These are phyloP conservation scores for Zaprionus davidi DNA, from an alignment of 1,140 invertebrate genomes.

Conservation along the genomic window DNA sequence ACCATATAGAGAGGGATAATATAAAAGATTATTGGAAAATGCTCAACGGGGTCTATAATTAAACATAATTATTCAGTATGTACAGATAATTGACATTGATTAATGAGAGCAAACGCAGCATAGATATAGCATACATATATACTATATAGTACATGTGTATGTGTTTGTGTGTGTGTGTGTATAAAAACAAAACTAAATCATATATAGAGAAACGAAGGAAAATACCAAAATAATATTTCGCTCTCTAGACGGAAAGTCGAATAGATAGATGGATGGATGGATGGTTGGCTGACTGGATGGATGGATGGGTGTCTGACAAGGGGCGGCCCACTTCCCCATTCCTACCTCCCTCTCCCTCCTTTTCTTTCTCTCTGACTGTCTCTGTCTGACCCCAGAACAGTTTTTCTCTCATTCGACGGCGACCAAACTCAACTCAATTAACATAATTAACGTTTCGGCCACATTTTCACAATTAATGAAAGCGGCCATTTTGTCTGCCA, in stretches of 20 bases:
- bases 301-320: constrained; percentile 41
- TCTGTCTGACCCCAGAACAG: neutral
- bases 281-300: constrained; percentile 43
- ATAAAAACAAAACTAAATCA: constrained; percentile 66
- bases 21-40: constrained; percentile 78
- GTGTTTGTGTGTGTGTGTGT: constrained; percentile 17
- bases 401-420: constrained; percentile 5
- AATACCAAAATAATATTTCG: constrained; percentile 77
- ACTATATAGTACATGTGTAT: constrained; percentile 1
- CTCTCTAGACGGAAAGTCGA: constrained; percentile 52
- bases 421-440: constrained; percentile 62
- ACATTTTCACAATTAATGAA: constrained; percentile 77
- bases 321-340: constrained; percentile 41
- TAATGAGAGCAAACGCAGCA: constrained; percentile 75
- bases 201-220: constrained; percentile 58
- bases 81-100: constrained; percentile 84
- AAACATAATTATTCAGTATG: constrained; percentile 83
- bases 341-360: neutral
- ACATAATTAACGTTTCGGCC: constrained; percentile 72
- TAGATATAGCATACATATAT: constrained; percentile 9
- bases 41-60: constrained; percentile 75
- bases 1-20: constrained; percentile 28
- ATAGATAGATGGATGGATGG: constrained; percentile 50
- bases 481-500: constrained; percentile 65
- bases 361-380: neutral